Conservation (phyloP, 2,888 invertebrate species). For the Ptilodon capucinus region DNA sequence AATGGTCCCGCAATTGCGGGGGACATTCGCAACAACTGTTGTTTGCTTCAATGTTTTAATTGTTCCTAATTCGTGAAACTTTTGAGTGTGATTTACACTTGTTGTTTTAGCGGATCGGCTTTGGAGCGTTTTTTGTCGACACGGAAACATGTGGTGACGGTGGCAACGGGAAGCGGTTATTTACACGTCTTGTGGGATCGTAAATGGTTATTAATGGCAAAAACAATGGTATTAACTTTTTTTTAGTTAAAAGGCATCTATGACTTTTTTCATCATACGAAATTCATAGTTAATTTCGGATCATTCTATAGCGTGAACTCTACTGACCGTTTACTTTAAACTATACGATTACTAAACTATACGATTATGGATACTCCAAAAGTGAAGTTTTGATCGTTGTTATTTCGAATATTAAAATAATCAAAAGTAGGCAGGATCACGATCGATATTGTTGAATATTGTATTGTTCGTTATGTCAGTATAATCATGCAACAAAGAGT, state of each 20-base stretch:
- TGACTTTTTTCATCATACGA: no score
- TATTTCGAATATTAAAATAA: no score
- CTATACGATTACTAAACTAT: no score
- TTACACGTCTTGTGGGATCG: conserved; percentile 54
- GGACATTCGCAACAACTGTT: conserved; percentile 80
- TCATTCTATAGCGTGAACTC: no score
- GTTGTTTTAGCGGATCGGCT: conserved; percentile 65
- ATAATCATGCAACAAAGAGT: no score
- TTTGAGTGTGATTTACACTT: conserved; percentile 73
- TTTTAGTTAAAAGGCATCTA: conserved; percentile 3
- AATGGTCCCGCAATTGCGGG: conserved; percentile 78
- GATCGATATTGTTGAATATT: no score
- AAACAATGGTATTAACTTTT: conserved; percentile 39
- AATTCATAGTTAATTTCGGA: no score
- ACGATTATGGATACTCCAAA: no score
- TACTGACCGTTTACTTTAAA: no score
- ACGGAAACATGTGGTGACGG: conserved; percentile 46
- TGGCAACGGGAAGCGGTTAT: conserved; percentile 49
- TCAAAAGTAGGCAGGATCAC: no score
- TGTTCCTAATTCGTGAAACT: conserved; percentile 80
- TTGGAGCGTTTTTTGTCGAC: conserved; percentile 47
- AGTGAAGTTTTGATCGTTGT: no score
- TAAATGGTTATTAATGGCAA: conserved; percentile 53
- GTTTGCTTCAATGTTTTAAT: conserved; percentile 80
- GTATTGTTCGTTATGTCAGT: no score